These are phyloP conservation scores for Ataeniobius toweri DNA, from an alignment of 2,797 vertebrate species.

Conservation along the genomic window DNA sequence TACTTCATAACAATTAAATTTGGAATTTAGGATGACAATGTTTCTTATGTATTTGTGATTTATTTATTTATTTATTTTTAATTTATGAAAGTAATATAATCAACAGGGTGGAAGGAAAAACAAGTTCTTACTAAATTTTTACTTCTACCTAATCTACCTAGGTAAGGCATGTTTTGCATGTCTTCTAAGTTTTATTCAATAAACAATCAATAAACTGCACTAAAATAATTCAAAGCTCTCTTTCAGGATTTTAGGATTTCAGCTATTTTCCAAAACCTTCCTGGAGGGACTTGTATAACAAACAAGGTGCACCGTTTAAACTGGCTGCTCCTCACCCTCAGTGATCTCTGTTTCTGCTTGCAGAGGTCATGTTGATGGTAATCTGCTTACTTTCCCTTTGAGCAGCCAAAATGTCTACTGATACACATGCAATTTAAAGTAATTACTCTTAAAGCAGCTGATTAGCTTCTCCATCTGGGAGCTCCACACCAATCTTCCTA, in stretches of 20 bases:
- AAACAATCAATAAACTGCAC: background rate
- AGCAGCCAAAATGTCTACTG: conserved; percentile 43
- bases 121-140: background rate
- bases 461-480: conserved; percentile 70
- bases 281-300: background rate
- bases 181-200: background rate
- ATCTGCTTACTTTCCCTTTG: conserved; percentile 36
- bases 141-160: background rate
- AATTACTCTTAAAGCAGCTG: conserved; percentile 57
- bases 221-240: background rate
- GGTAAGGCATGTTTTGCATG: background rate
- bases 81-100: background rate
- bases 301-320: background rate
- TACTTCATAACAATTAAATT: background rate
- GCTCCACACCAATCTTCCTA: conserved; percentile 49
- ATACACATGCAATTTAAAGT: conserved; percentile 56
- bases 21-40: background rate
- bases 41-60: background rate
- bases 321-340: background rate
- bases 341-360: background rate
- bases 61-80: no score
- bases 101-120: no score
- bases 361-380: conserved; percentile 31
- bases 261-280: background rate
- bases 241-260: background rate